These are phyloP conservation scores for Hippocampus abdominalis DNA, from an alignment of 2,113 vertebrate genomes.

Conservation along the genomic window DNA sequence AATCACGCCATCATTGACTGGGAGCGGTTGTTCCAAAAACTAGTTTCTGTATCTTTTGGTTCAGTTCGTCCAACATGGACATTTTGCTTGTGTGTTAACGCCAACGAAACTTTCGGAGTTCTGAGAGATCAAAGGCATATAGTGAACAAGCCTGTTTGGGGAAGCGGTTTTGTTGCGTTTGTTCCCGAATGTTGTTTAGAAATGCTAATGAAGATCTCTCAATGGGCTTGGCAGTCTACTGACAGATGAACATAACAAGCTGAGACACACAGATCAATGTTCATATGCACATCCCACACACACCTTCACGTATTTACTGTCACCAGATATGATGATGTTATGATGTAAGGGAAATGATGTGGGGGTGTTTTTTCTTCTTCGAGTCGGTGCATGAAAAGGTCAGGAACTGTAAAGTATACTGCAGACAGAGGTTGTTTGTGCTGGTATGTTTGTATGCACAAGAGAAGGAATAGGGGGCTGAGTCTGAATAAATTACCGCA, in stretches of 20 bases:
- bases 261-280: conserved; percentile 18
- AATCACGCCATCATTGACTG: conserved; percentile 25
- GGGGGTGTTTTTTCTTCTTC: conserved; percentile 1
- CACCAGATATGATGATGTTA: conserved; percentile 5
- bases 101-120: conserved; percentile 20
- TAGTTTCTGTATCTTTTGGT: conserved; percentile 28
- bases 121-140: conserved; percentile 43
- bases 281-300: conserved; percentile 3
- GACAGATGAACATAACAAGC: conserved; percentile 60
- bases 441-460: conserved; percentile 2
- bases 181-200: conserved; percentile 52
- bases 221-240: conserved; percentile 46
- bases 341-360: neutral
- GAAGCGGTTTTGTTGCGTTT: conserved; percentile 17
- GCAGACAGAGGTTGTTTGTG: neutral
- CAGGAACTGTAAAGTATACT: conserved; percentile 10
- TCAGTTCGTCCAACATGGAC: conserved; percentile 37
- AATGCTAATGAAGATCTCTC: conserved; percentile 57
- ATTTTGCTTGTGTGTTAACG: conserved; percentile 24
- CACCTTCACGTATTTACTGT: conserved; percentile 1
- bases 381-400: conserved; percentile 31
- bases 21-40: conserved; percentile 23
- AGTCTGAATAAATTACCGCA: too few species aligned
- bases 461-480: neutral
- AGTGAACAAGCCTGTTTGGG: conserved; percentile 25